Percentiles rank a stretch among this genome's conserved stretches.
Evolutionary conservation across 2,888 invertebrate genomes (phyloP).

Genomic region (Ditula angustiorana): DNA sequence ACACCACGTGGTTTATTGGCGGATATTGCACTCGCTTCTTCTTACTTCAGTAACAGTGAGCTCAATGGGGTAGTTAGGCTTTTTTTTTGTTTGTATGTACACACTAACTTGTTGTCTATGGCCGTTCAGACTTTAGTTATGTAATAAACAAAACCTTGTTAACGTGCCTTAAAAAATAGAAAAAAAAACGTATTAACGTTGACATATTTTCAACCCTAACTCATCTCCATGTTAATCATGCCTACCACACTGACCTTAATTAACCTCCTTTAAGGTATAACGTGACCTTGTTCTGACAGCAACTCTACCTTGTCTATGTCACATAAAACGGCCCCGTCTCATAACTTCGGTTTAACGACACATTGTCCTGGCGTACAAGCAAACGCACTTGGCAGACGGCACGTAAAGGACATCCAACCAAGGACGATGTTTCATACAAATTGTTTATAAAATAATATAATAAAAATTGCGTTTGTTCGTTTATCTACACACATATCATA

Average conservation of each 20-base stretch:
- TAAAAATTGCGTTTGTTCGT: too few relatives aligned
- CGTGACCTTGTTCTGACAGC: slow-evolving; percentile 31
- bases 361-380: slow-evolving; percentile 48
- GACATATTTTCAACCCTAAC: not conserved
- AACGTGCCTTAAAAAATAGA: too few relatives aligned
- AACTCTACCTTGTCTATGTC: slow-evolving; percentile 32
- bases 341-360: slow-evolving; percentile 50
- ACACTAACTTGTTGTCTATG: too few relatives aligned
- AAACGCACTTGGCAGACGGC: slow-evolving; percentile 47
- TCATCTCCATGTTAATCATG: slow-evolving; percentile 14
- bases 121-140: too few relatives aligned
- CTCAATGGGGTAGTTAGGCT: too few relatives aligned
- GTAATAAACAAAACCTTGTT: too few relatives aligned
- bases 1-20: too few relatives aligned
- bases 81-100: too few relatives aligned
- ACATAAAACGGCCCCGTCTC: slow-evolving; percentile 38
- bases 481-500: too few relatives aligned
- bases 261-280: slow-evolving; percentile 26
- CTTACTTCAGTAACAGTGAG: too few relatives aligned
- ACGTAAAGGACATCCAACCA: slow-evolving; percentile 20
- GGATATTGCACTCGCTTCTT: too few relatives aligned
- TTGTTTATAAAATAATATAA: not conserved
- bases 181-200: too few relatives aligned
- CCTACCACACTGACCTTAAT: slow-evolving; percentile 26
- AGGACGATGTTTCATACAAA: slow-evolving; percentile 15